Evolutionary conservation across 2,113 vertebrate species (phyloP).

Genomic region (Forbesichthys agassizii): DNA sequence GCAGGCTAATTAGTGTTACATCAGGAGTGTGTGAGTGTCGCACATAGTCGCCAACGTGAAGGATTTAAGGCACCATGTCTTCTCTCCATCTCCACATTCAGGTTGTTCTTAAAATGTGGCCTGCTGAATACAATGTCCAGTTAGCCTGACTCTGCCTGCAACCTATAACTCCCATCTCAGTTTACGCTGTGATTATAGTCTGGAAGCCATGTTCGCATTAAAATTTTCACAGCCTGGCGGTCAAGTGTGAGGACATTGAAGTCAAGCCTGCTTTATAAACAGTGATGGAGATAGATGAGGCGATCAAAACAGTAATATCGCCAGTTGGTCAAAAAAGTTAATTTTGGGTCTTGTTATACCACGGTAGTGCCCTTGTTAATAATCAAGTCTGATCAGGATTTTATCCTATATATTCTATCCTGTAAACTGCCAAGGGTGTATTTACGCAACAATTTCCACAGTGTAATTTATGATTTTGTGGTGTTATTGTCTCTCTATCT

Average conservation of each 20-base stretch:
- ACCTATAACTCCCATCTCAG: too few relatives aligned
- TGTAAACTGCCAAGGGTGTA: constrained; percentile 36
- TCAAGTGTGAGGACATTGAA: too few relatives aligned
- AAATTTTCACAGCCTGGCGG: too few relatives aligned
- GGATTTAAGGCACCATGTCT: constrained; percentile 35
- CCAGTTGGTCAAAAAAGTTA: too few relatives aligned
- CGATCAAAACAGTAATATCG: too few relatives aligned
- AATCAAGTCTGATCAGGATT: constrained; percentile 17
- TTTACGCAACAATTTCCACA: constrained; percentile 23
- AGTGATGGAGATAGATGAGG: too few relatives aligned
- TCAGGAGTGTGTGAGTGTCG: constrained; percentile 66
- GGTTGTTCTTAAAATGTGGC: constrained; percentile 37
- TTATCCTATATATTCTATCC: constrained; percentile 25
- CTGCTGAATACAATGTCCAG: constrained; percentile 8
- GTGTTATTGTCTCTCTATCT: constrained; percentile 53
- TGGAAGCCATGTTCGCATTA: too few relatives aligned
- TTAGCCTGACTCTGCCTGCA: too few relatives aligned
- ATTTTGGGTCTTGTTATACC: too few relatives aligned
- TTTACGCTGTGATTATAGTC: too few relatives aligned
- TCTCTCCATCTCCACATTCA: constrained; percentile 44
- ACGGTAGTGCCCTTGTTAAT: neutral
- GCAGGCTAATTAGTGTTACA: constrained; percentile 76
- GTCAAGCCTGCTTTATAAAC: too few relatives aligned
- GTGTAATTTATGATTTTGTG: constrained; percentile 62
- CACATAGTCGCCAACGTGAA: constrained; percentile 13